Base-by-base conservation (phyloP, 1,140 invertebrate species). In the Forficula auricularia region DNA sequence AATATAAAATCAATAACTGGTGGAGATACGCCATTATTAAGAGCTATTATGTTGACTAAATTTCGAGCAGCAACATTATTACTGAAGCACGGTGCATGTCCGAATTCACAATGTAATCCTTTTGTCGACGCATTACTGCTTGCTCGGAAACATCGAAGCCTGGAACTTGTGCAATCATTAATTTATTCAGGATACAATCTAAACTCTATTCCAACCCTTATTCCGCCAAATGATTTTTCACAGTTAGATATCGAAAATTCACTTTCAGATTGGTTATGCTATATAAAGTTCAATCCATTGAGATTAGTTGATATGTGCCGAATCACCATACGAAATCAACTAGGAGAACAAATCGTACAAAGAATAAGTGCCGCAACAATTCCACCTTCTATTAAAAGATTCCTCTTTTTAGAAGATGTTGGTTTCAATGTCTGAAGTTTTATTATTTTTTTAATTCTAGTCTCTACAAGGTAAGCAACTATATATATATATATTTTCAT, bases 21-120 rank as follows among this genome's bases (percentile, higher is more conserved):
- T 31, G 59, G 68, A 9, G 67, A 66, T 27, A 66, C 67, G 3
- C 68, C 69, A 0, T 42, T 71, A 40, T 60, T 61, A 13, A 50
- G 60, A 18, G 65, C 68, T 19, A 55, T 72, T 13, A 51, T 62
- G 22, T 32, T 62, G 20, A 56, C 63, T 15, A 61, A 63, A 32
- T 48, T 58, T 39, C 50, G 57, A 13, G 51, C 65, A 20, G 66
- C 65, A 0, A 58, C 60, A 22, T 46, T 63, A 18, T 52, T 71
- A 3, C 54, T 71, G 8, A 54, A 59, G 2, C 58, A 67, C 40
- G 69, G 69, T 35, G 58, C 61, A 38, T 27, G 22, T 27, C 22
- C 22, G 4, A 27, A 27, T 27, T 4, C 22, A 27, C 22, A 10
- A 6, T n/a, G 36, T 37, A 35, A 47, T 8, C 50, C 47, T 18